These are phyloP conservation scores for Mesocentrotus franciscanus DNA, from an alignment of 53 echinoderm and acorn worm species.

Conservation along the genomic window DNA sequence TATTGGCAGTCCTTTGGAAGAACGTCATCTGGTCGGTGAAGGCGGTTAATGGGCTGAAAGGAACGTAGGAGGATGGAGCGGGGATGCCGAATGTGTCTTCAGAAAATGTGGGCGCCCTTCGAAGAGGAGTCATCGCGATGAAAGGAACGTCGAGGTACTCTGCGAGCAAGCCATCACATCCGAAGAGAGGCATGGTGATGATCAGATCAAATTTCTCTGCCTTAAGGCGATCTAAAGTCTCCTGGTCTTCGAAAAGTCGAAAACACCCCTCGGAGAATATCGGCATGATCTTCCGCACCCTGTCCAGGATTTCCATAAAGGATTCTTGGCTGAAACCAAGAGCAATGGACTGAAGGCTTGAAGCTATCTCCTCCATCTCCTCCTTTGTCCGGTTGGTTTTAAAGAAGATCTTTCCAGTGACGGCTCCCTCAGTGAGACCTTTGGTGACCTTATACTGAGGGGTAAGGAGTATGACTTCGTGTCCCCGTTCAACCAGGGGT, in stretches of 20 bases:
- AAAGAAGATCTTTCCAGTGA: constrained; percentile 45
- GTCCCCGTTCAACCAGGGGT: constrained; percentile 61
- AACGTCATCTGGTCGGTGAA: constrained; percentile 78
- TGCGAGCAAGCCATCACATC: constrained; percentile 77
- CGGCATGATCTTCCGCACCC: background rate
- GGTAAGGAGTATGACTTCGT: constrained; percentile 66
- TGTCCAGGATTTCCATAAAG: background rate
- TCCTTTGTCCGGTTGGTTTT: constrained; percentile 15
- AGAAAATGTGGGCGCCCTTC: constrained; percentile 48
- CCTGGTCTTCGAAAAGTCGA: constrained; percentile 49
- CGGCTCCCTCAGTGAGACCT: constrained; percentile 58
- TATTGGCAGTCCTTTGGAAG: constrained; percentile 64
- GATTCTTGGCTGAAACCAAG: background rate
- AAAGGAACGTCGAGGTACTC: constrained; percentile 72
- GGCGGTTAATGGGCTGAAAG: constrained; percentile 43
- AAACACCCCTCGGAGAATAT: constrained; percentile 28
- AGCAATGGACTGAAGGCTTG: background rate
- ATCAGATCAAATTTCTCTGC: constrained; percentile 73
- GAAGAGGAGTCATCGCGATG: constrained; percentile 69
- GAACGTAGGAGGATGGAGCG: constrained; percentile 77
- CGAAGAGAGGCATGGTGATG: constrained; percentile 67
- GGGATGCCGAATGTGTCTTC: constrained; percentile 76
- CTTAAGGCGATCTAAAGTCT: constrained; percentile 49
- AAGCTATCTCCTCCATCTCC: constrained; percentile 5
- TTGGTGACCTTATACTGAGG: constrained; percentile 55